A percentile compares a stretch with the other conserved stretches of the same genome.
phyloP scores from a whole-genome alignment of 1,140 invertebrate genomes.

The Cyclina sinensis region DNA sequence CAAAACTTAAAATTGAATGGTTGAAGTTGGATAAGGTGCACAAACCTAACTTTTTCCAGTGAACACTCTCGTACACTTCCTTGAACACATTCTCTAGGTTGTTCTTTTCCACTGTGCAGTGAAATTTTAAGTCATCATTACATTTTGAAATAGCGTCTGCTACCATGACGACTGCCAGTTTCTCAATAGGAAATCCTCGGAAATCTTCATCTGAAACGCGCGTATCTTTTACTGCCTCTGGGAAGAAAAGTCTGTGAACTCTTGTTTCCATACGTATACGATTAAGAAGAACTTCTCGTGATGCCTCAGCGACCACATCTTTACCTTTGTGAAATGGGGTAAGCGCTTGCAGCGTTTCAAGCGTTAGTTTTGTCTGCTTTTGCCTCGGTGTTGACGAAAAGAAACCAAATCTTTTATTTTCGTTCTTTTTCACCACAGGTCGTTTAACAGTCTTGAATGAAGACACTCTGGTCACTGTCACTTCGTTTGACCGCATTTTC shows the following conservation, averaged over 20 bases:
- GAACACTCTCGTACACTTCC: slow-evolving; percentile 51
- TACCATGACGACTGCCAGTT: slow-evolving; percentile 45
- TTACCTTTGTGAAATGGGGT: slow-evolving; percentile 39
- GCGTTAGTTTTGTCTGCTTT: slow-evolving; percentile 2
- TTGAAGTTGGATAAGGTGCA: too few species aligned
- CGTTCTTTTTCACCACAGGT: slow-evolving; percentile 36
- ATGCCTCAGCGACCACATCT: slow-evolving; percentile 32
- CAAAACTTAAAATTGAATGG: too few species aligned
- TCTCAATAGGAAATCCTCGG: slow-evolving; percentile 59
- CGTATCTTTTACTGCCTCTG: slow-evolving; percentile 6
- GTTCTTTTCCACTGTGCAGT: slow-evolving; percentile 41
- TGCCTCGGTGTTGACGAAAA: background rate
- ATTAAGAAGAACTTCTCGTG: slow-evolving; percentile 45
- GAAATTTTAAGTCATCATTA: slow-evolving; percentile 47
- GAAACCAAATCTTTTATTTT: slow-evolving; percentile 22
- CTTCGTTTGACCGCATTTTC: background rate
- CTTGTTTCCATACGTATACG: slow-evolving; percentile 25
- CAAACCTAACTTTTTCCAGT: slow-evolving; percentile 65
- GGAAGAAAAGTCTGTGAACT: slow-evolving; percentile 52
- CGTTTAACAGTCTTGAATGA: slow-evolving; percentile 56
- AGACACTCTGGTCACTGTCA: background rate
- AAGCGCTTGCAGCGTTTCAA: slow-evolving; percentile 47
- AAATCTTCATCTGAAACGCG: slow-evolving; percentile 20
- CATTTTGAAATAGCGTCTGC: slow-evolving; percentile 37
- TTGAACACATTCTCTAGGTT: slow-evolving; percentile 28